Conservation (phyloP, 1,140 invertebrate genomes). For the Ceratosolen fusciceps region DNA sequence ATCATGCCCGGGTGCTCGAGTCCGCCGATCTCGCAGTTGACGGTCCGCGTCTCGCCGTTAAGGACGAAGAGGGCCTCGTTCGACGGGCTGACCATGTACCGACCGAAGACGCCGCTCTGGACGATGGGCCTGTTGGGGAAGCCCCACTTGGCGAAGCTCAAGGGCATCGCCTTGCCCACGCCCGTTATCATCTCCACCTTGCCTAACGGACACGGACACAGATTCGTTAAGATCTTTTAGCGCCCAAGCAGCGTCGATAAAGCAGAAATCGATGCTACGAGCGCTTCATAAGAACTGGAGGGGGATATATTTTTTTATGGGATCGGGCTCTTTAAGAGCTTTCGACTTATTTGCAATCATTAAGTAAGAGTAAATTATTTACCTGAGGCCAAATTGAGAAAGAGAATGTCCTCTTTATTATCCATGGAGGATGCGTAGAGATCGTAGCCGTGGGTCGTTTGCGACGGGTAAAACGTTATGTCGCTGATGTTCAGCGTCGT, state of each 20-base stretch:
- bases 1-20: conserved; percentile 77
- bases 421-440: conserved; percentile 81
- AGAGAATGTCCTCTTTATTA: conserved; percentile 81
- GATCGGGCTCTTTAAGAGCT: too few relatives aligned
- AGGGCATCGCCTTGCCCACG: conserved; percentile 77
- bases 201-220: conserved; percentile 62
- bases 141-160: conserved; percentile 76
- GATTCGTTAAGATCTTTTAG: too few relatives aligned
- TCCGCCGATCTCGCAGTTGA: conserved; percentile 84
- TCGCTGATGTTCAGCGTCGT: conserved; percentile 84
- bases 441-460: conserved; percentile 83
- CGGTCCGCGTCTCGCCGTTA: conserved; percentile 81
- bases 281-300: too few relatives aligned
- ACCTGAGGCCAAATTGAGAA: conserved; percentile 82
- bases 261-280: too few relatives aligned
- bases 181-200: conserved; percentile 87
- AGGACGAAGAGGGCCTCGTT: conserved; percentile 82
- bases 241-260: too few relatives aligned
- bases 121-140: conserved; percentile 80
- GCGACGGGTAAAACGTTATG: conserved; percentile 83
- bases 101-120: conserved; percentile 81
- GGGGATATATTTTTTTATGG: too few relatives aligned
- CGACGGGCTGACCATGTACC: conserved; percentile 83
- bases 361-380: too few relatives aligned
- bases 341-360: too few relatives aligned